phyloP scores from a whole-genome alignment of 2,797 vertebrate genomes.

The Gallinago solitaria region DNA sequence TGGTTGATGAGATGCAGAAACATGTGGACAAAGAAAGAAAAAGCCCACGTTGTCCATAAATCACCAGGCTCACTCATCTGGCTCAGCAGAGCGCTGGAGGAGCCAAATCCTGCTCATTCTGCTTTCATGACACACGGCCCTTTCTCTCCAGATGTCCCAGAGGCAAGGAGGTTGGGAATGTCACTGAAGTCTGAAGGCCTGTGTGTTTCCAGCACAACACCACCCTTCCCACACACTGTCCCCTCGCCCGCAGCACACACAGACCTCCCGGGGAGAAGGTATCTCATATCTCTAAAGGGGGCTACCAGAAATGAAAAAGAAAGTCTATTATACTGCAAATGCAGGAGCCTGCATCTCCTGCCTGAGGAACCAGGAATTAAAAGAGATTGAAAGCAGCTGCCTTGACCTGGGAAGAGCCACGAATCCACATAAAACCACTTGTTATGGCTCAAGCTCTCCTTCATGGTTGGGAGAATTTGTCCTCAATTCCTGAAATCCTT shows the following conservation, averaged over 20 bases:
- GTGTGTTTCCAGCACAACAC: background rate
- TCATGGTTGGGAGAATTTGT: background rate
- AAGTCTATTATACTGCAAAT: background rate
- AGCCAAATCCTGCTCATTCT: background rate
- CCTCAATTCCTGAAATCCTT: background rate
- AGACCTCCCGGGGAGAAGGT: too few species aligned
- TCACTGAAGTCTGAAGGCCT: background rate
- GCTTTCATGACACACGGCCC: background rate
- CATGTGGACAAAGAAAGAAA: background rate
- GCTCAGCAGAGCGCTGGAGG: background rate
- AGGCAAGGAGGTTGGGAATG: background rate
- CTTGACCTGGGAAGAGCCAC: background rate
- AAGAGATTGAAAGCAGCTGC: background rate
- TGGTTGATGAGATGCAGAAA: background rate
- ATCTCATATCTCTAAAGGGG: background rate
- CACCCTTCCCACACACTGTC: background rate
- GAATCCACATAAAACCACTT: background rate
- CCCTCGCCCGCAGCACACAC: background rate
- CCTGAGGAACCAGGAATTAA: background rate
- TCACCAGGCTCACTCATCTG: background rate
- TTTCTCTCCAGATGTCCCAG: background rate
- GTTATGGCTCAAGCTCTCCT: background rate
- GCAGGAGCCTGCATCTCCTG: background rate
- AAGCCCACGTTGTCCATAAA: background rate
- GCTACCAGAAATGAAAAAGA: background rate